Conservation (phyloP, 2,888 invertebrate species). For the Antheraea yamamai region DNA sequence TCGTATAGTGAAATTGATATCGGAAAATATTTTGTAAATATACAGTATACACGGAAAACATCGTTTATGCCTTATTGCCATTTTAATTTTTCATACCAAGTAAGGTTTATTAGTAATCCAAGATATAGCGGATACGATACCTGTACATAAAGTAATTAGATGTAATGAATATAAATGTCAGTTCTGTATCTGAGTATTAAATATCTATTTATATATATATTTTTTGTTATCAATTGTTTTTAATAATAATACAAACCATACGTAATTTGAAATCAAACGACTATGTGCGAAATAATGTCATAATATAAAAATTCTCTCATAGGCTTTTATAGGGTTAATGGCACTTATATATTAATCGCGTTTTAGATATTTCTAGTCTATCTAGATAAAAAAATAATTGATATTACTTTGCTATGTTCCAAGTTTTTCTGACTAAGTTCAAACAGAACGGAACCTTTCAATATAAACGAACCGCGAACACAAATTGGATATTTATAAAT, state of each 20-base stretch:
- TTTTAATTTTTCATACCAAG: not conserved
- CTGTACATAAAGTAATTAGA: too few species aligned
- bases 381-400: not conserved
- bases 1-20: not conserved
- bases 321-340: not conserved
- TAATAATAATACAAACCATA: too few species aligned
- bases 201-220: too few species aligned
- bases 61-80: not conserved
- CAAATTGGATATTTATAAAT: constrained; percentile 6
- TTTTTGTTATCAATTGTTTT: too few species aligned
- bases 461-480: not conserved
- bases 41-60: not conserved
- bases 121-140: too few species aligned
- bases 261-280: too few species aligned
- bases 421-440: not conserved
- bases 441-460: not conserved
- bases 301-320: too few species aligned
- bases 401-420: not conserved
- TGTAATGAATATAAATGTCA: too few species aligned
- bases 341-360: not conserved
- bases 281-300: too few species aligned
- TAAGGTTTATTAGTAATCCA: not conserved
- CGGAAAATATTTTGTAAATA: not conserved
- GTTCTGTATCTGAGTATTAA: too few species aligned
- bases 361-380: not conserved